Percentiles rank a stretch among this genome's conserved stretches.
Evolutionary conservation across 2,113 vertebrate genomes (phyloP).

Genomic region (Lamprotornis superbus): DNA sequence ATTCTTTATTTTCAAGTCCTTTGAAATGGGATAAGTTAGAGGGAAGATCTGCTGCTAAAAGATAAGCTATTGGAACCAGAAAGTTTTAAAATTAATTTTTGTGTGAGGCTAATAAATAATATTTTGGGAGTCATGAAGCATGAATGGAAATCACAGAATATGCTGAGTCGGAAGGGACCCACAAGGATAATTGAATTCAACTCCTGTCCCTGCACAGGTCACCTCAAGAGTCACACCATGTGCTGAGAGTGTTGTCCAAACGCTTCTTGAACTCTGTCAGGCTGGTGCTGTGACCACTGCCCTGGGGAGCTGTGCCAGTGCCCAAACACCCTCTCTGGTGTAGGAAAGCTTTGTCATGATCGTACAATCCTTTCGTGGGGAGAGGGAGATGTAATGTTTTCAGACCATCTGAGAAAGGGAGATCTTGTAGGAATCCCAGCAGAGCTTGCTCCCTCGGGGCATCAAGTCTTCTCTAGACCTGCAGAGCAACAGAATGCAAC

Average conservation of each 20-base stretch:
- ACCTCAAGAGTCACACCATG: not conserved
- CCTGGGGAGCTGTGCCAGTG: not conserved
- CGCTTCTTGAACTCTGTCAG: not conserved
- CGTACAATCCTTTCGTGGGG: not conserved
- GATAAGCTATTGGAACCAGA: not conserved
- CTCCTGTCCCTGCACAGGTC: not conserved
- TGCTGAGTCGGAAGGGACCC: not conserved
- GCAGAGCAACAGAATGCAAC: not conserved
- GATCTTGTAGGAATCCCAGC: not conserved
- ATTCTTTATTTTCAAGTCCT: not conserved
- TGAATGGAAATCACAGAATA: not conserved
- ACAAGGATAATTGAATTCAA: accelerated
- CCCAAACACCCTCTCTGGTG: not conserved
- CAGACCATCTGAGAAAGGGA: not conserved
- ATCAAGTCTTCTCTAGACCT: not conserved
- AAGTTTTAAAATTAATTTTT: not conserved
- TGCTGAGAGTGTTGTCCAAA: not conserved
- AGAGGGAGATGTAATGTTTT: not conserved
- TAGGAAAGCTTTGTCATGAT: not conserved
- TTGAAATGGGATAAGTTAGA: not conserved
- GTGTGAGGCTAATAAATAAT: not conserved
- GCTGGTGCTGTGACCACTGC: not conserved
- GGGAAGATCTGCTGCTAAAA: not conserved
- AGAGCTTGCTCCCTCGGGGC: not conserved
- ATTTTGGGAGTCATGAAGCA: not conserved